phyloP scores from a whole-genome alignment of 2,888 invertebrate genomes.

The Tiliacea aurago region DNA sequence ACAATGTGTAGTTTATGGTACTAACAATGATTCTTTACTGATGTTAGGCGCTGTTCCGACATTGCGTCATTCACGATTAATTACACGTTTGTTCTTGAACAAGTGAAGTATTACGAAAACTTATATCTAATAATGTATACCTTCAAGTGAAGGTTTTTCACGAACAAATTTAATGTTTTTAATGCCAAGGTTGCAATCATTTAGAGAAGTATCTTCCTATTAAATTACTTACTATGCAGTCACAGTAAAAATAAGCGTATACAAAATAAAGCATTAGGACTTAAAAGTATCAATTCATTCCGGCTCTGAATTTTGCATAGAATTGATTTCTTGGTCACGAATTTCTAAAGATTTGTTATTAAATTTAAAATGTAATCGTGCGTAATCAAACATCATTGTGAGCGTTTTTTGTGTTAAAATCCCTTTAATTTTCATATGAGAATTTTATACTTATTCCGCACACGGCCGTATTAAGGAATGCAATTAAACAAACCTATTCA shows the following conservation, averaged over 20 bases:
- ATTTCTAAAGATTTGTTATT: slow-evolving; percentile 18
- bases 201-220: slow-evolving; percentile 10
- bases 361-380: slow-evolving; percentile 10
- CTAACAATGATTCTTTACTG: slow-evolving; percentile 24
- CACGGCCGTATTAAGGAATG: background rate
- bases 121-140: slow-evolving; percentile 21
- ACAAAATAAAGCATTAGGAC: slow-evolving; percentile 3
- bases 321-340: slow-evolving; percentile 42
- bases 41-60: slow-evolving; percentile 24
- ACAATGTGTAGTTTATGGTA: slow-evolving; percentile 26
- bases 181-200: slow-evolving; percentile 36
- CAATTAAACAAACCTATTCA: background rate
- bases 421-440: background rate
- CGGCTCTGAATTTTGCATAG: slow-evolving; percentile 30
- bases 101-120: slow-evolving; percentile 44
- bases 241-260: slow-evolving; percentile 25
- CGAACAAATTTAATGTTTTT: slow-evolving; percentile 15
- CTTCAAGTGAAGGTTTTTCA: slow-evolving; percentile 52
- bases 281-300: slow-evolving; percentile 5
- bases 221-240: background rate
- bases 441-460: background rate
- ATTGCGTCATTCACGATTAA: slow-evolving; percentile 52
- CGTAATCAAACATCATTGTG: slow-evolving; percentile 14
- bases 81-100: slow-evolving; percentile 45
- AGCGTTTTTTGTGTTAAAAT: background rate